Percentiles rank a stretch among this genome's conserved stretches.
Evolutionary conservation across 2,797 vertebrate species (phyloP).

Genomic region (Sylvilagus floridanus): DNA sequence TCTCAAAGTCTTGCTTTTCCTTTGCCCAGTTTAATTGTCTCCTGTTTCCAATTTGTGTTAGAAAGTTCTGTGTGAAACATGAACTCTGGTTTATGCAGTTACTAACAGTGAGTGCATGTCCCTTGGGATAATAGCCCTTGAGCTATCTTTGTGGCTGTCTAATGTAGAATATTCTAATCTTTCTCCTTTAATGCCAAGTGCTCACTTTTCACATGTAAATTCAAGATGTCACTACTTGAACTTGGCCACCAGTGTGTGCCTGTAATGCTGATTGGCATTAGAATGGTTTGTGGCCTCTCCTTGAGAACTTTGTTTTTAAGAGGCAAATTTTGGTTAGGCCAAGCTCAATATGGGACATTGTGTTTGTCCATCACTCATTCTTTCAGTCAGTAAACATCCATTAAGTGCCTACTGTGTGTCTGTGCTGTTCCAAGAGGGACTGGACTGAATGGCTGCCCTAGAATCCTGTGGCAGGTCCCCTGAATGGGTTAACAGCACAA

Average conservation of each 20-base stretch:
- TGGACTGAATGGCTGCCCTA: not conserved
- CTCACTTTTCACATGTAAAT: conserved; percentile 69
- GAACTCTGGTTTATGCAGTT: conserved; percentile 71
- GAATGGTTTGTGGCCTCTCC: conserved; percentile 41
- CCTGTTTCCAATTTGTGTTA: conserved; percentile 76
- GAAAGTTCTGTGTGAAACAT: conserved; percentile 72
- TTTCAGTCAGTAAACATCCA: conserved; percentile 6
- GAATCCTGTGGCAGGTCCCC: not conserved
- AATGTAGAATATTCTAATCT: conserved; percentile 53
- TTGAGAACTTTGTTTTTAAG: conserved; percentile 58
- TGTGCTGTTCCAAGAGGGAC: not conserved
- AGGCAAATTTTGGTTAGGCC: conserved; percentile 24
- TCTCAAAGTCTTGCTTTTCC: conserved; percentile 64
- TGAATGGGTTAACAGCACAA: not conserved
- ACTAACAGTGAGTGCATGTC: conserved; percentile 28
- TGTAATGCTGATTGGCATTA: conserved; percentile 46
- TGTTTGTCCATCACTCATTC: conserved; percentile 21
- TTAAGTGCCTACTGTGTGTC: conserved; percentile 3
- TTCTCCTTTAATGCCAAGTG: conserved; percentile 58
- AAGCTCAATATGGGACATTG: not conserved
- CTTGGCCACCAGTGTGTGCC: not conserved
- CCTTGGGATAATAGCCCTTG: conserved; percentile 46
- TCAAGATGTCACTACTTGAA: conserved; percentile 46
- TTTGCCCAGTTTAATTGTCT: conserved; percentile 54
- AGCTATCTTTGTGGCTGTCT: conserved; percentile 49